These are phyloP conservation scores for Sebastes nivosus DNA, from an alignment of 2,797 vertebrate species.

Conservation along the genomic window DNA sequence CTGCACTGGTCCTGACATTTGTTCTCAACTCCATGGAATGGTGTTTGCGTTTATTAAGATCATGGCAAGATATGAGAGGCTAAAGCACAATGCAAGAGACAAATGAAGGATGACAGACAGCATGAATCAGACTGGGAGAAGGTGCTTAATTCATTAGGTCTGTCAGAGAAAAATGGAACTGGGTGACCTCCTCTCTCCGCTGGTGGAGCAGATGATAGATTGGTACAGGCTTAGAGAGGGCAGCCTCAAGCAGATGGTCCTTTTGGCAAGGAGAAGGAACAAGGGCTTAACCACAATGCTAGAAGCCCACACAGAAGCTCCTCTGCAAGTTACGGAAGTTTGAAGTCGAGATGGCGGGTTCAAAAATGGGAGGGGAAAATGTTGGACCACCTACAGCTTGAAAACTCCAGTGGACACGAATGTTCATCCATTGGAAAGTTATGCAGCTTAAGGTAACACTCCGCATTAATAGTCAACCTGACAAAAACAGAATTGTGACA, in stretches of 20 bases:
- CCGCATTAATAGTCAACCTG: conserved; percentile 99
- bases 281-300: conserved; percentile 19
- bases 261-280: conserved; percentile 49
- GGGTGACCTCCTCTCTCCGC: conserved; percentile 60
- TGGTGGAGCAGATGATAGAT: conserved; percentile 64
- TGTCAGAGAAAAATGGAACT: conserved; percentile 59
- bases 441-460: conserved; percentile 99
- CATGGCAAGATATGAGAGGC: conserved; percentile 63
- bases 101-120: conserved; percentile 71
- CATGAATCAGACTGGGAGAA: conserved; percentile 65
- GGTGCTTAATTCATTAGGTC: conserved; percentile 70
- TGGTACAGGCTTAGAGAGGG: conserved; percentile 51
- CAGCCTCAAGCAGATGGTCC: conserved; percentile 71
- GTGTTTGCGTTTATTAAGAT: conserved; percentile 48
- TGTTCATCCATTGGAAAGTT: conserved; percentile 99
- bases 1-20: conserved; percentile 35
- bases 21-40: conserved; percentile 54
- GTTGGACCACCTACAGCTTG: conserved; percentile 93
- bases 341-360: conserved; percentile 64
- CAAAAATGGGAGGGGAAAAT: conserved; percentile 54
- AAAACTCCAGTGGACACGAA: conserved; percentile 98
- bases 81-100: conserved; percentile 64
- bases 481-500: conserved; percentile 80
- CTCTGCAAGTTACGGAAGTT: conserved; percentile 57
- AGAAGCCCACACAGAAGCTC: conserved; percentile 35